These are phyloP conservation scores for Drosophila subsilvestris DNA, from an alignment of 2,888 invertebrate genomes.

Conservation along the genomic window DNA sequence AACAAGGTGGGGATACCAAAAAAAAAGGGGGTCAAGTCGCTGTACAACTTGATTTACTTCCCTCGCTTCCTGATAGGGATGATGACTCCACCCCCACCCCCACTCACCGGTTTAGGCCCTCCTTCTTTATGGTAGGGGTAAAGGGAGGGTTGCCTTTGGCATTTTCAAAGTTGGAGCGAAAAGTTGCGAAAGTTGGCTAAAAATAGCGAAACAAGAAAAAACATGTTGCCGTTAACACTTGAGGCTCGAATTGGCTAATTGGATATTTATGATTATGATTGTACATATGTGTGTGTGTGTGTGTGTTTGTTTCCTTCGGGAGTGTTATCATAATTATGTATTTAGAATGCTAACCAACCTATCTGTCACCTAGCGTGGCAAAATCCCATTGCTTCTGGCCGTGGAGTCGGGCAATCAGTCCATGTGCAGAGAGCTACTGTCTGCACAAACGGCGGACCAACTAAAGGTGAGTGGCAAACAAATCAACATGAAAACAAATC, in stretches of 20 bases:
- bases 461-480: constrained; percentile 86
- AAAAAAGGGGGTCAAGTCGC: constrained; percentile 74
- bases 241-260: constrained; percentile 74
- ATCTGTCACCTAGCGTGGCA: constrained; percentile 89
- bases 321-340: constrained; percentile 38
- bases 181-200: constrained; percentile 77
- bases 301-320: constrained; percentile 1
- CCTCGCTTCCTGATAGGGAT: constrained; percentile 33
- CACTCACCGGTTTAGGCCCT: background rate
- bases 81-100: constrained; percentile 39
- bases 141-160: background rate
- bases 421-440: constrained; percentile 96
- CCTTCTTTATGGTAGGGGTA: background rate
- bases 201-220: constrained; percentile 64
- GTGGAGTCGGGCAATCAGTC: constrained; percentile 98
- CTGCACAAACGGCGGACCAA: constrained; percentile 94
- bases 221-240: constrained; percentile 77
- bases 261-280: constrained; percentile 67
- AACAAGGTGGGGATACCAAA: constrained; percentile 25
- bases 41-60: constrained; percentile 77
- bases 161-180: constrained; percentile 75
- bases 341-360: constrained; percentile 20
- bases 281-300: constrained; percentile 20
- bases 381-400: constrained; percentile 96
- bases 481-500: background rate